A percentile compares a stretch with the other conserved stretches of the same genome.
These are phyloP conservation scores for Lasioglossum albipes DNA, from an alignment of 1,140 invertebrate genomes.

Conservation along the genomic window DNA sequence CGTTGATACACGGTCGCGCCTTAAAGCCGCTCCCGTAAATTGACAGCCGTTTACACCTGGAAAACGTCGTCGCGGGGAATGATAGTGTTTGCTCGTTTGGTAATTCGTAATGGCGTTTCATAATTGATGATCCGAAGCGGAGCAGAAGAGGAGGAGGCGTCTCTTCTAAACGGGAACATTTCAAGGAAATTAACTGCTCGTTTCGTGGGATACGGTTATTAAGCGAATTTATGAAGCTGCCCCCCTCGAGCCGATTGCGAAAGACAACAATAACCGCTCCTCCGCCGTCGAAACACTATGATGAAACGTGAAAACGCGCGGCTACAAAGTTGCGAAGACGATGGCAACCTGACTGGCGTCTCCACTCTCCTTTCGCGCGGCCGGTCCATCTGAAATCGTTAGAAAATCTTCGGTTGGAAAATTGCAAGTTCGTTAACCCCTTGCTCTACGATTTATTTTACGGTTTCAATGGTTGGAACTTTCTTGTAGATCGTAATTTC, in stretches of 20 bases:
- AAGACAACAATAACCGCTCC: slow-evolving; percentile 42
- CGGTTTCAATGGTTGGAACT: too few relatives aligned
- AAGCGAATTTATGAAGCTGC: slow-evolving; percentile 18
- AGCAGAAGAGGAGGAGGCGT: not conserved
- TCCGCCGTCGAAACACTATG: not conserved
- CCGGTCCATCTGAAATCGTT: too few relatives aligned
- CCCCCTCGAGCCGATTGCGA: slow-evolving; percentile 1
- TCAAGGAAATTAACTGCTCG: not conserved
- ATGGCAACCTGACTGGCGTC: not conserved
- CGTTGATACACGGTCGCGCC: too few relatives aligned
- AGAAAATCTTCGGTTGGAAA: too few relatives aligned
- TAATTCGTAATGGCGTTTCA: not conserved
- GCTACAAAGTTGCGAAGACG: not conserved
- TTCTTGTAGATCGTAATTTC: too few relatives aligned
- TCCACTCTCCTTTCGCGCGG: not conserved
- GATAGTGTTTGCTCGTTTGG: too few relatives aligned
- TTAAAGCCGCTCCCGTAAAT: too few relatives aligned
- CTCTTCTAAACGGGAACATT: not conserved
- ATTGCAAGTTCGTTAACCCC: too few relatives aligned
- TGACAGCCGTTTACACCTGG: too few relatives aligned
- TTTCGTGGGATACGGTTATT: not conserved
- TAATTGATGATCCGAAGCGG: not conserved
- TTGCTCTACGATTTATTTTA: too few relatives aligned
- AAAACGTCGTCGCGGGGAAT: too few relatives aligned
- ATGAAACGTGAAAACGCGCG: slow-evolving; percentile 21